phyloP scores from a whole-genome alignment of 2,888 invertebrate genomes.

The Autographa pulchrina region DNA sequence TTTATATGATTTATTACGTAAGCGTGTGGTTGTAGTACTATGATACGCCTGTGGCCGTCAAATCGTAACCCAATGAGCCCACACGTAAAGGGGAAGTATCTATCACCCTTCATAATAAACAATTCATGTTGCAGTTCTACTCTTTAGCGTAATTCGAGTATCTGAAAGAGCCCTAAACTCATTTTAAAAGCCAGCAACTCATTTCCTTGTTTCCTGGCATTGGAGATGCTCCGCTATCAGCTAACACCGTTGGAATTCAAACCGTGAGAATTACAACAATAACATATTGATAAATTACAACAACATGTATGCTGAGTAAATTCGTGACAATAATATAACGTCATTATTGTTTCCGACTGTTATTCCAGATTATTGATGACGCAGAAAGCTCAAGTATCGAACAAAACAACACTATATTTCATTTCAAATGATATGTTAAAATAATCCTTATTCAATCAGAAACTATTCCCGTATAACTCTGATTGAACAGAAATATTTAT shows the following conservation, averaged over 20 bases:
- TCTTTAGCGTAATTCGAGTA: not conserved
- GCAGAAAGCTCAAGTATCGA: not conserved
- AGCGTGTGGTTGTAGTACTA: no score
- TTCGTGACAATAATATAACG: slow-evolving; percentile 1
- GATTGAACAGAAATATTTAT: not conserved
- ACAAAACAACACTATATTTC: not conserved
- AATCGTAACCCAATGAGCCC: no score
- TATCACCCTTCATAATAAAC: not conserved
- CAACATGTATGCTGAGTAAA: not conserved
- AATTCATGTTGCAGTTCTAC: not conserved
- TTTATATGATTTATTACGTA: no score
- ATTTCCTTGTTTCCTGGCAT: not conserved
- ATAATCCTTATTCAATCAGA: not conserved
- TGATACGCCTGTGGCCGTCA: no score
- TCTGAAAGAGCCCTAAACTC: not conserved
- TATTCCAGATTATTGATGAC: slow-evolving; percentile 7
- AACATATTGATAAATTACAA: not conserved
- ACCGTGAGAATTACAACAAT: slow-evolving; percentile 3
- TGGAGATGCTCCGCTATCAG: not conserved
- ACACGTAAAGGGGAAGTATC: not conserved
- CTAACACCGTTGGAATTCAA: not conserved
- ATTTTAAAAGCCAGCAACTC: no score
- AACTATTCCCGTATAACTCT: not conserved
- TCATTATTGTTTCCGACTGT: not conserved
- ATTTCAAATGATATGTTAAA: not conserved